A percentile compares a stretch with the other conserved stretches of the same genome.
phyloP scores from a whole-genome alignment of 2,888 invertebrate species.

The Folsomia manolachei region DNA sequence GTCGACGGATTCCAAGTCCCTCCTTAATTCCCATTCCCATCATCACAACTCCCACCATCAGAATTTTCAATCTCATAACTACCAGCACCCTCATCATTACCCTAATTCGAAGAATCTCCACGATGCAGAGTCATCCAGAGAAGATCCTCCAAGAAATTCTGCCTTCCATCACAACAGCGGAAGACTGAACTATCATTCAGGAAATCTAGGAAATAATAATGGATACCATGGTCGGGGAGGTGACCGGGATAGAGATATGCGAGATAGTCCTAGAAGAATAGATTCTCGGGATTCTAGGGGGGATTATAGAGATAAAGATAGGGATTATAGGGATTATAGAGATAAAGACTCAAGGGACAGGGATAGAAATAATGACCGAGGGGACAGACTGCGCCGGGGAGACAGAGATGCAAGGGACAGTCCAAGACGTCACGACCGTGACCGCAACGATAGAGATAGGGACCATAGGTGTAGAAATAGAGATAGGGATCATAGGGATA shows the following conservation, averaged over 20 bases:
- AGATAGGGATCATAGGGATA: constrained; percentile 36
- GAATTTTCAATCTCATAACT: constrained; percentile 26
- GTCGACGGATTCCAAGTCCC: constrained; percentile 35
- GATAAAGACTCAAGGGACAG: constrained; percentile 23
- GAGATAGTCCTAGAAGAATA: constrained; percentile 28
- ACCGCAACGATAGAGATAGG: constrained; percentile 29
- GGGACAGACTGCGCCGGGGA: constrained; percentile 9
- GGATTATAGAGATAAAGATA: constrained; percentile 18
- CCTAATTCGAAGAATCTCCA: constrained; percentile 23
- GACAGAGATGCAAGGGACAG: constrained; percentile 20
- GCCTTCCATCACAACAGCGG: constrained; percentile 30
- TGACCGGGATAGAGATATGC: constrained; percentile 24
- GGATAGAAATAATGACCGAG: constrained; percentile 22
- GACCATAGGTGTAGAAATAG: constrained; percentile 30
- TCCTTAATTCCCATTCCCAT: constrained; percentile 29
- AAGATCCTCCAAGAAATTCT: constrained; percentile 28
- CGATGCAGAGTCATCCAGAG: constrained; percentile 25
- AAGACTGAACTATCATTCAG: constrained; percentile 37
- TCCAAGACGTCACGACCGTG: constrained; percentile 7
- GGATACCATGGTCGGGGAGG: constrained; percentile 33
- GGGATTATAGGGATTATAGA: constrained; percentile 20
- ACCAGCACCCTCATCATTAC: constrained; percentile 28
- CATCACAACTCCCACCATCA: constrained; percentile 29
- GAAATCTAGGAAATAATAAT: constrained; percentile 36
- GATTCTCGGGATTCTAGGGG: constrained; percentile 27